These are phyloP conservation scores for Panagrolaimus sp. DNA, from an alignment of 1,140 invertebrate species.

Conservation along the genomic window DNA sequence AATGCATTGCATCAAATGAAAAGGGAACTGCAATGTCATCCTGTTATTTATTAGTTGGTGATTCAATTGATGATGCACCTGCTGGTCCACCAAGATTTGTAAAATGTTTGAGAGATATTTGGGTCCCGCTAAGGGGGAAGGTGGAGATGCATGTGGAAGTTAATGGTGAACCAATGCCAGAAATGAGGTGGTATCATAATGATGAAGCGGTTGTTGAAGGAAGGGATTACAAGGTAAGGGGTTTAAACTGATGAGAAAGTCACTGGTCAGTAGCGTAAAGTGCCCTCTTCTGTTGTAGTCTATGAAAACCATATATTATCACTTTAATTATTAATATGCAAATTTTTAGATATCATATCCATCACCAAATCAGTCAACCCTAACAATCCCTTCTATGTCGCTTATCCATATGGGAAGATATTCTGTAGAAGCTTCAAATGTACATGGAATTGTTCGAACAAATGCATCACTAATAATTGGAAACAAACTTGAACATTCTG, in stretches of 20 bases:
- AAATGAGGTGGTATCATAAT: slow-evolving; percentile 46
- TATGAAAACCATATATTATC: too few species aligned
- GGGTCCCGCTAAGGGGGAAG: slow-evolving; percentile 33
- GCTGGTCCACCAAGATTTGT: slow-evolving; percentile 45
- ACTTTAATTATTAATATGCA: too few species aligned
- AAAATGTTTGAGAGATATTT: slow-evolving; percentile 44
- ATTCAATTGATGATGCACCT: slow-evolving; percentile 26
- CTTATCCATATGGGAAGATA: slow-evolving; percentile 38
- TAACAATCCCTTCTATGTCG: background rate
- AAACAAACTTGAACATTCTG: background rate
- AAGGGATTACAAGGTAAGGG: too few species aligned
- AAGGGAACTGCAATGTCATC: slow-evolving; percentile 28
- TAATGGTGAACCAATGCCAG: slow-evolving; percentile 36
- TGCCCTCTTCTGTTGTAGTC: too few species aligned
- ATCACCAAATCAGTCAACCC: background rate
- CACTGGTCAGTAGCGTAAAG: too few species aligned
- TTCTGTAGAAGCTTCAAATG: slow-evolving; percentile 40
- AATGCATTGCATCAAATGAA: slow-evolving; percentile 41
- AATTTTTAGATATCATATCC: too few species aligned
- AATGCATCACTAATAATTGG: slow-evolving; percentile 42
- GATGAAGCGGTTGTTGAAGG: slow-evolving; percentile 12
- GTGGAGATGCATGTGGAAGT: slow-evolving; percentile 42
- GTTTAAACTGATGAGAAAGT: too few species aligned
- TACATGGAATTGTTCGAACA: slow-evolving; percentile 46
- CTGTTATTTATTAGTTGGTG: slow-evolving; percentile 46